phyloP scores from a whole-genome alignment of 92 coral and sea anemone genomes.

The Siderastrea radians region DNA sequence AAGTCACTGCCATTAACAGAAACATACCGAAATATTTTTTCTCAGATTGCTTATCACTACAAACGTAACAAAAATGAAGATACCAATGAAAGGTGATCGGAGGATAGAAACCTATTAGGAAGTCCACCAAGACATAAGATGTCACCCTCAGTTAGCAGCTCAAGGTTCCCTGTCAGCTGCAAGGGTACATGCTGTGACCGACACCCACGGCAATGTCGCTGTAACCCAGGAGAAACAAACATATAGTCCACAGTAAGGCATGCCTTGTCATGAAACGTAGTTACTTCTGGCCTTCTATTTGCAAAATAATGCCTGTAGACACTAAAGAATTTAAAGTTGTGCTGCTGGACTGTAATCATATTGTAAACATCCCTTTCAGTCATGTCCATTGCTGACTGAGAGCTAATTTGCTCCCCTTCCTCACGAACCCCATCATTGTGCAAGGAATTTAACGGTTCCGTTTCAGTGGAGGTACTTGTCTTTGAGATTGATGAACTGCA shows the following conservation, averaged over 20 bases:
- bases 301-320: constrained; percentile 77
- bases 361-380: constrained; percentile 2
- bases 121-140: constrained; percentile 62
- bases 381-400: background rate
- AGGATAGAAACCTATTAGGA: constrained; percentile 85
- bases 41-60: background rate
- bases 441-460: background rate
- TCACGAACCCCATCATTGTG: constrained; percentile 1
- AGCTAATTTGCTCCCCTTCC: background rate
- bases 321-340: constrained; percentile 78
- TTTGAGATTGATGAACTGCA: background rate
- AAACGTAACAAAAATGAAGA: constrained; percentile 82
- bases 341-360: constrained; percentile 32
- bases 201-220: constrained; percentile 26
- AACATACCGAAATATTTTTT: background rate
- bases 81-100: constrained; percentile 91
- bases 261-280: constrained; percentile 86
- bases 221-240: constrained; percentile 72
- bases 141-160: constrained; percentile 68
- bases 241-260: constrained; percentile 94
- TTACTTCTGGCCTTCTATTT: constrained; percentile 75
- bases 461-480: background rate
- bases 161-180: constrained; percentile 79
- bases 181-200: constrained; percentile 55
- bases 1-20: background rate